Evolutionary conservation across 2,888 invertebrate species (phyloP).

Genomic region (Andrena bicolor): DNA sequence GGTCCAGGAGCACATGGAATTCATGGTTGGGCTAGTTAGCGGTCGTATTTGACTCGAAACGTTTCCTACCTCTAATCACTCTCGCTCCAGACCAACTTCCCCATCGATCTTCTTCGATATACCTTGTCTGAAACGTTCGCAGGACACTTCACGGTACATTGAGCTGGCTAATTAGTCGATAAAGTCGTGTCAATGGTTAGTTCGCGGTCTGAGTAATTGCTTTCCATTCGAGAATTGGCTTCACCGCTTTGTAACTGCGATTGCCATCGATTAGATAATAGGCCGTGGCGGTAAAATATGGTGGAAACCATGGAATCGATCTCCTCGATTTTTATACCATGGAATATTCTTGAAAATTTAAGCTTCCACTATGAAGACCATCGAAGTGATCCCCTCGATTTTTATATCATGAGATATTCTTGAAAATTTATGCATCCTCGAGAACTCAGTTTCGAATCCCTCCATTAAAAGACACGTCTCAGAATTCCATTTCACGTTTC

Average conservation of each 20-base stretch:
- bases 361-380: too few species aligned
- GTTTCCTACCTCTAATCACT: neutral
- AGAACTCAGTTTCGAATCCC: neutral
- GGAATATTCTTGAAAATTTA: neutral
- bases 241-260: neutral
- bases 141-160: slow-evolving; percentile 10
- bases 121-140: slow-evolving; percentile 8
- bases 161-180: slow-evolving; percentile 18
- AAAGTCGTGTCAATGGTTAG: neutral
- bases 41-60: neutral
- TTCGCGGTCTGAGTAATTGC: slow-evolving; percentile 15
- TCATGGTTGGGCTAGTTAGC: slow-evolving; percentile 89
- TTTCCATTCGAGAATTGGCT: neutral
- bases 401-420: neutral
- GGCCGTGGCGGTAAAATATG: neutral
- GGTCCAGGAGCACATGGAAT: slow-evolving; percentile 93
- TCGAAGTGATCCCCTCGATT: too few species aligned
- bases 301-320: too few species aligned
- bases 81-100: neutral
- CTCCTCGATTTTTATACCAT: neutral
- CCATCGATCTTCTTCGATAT: slow-evolving; percentile 20
- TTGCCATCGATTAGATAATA: neutral
- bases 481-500: slow-evolving; percentile 1
- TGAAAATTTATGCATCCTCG: too few species aligned
- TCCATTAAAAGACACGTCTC: neutral